Conservation (phyloP, 1,140 invertebrate genomes). For the Aplysia californica region DNA sequence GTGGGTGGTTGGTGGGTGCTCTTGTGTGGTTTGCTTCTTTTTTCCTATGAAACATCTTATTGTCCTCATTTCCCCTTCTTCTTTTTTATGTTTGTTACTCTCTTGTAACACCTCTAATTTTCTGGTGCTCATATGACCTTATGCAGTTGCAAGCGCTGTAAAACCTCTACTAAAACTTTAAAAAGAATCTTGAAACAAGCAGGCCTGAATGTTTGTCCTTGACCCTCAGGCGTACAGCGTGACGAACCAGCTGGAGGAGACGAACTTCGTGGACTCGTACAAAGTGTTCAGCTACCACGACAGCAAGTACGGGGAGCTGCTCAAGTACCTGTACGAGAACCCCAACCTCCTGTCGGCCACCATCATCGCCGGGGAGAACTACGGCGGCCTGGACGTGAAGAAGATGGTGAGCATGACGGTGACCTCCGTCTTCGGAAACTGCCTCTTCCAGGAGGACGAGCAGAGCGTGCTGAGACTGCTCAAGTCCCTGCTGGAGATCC, state of each 20-base stretch:
- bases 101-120: too few relatives aligned
- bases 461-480: conserved; percentile 82
- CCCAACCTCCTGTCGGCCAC: conserved; percentile 85
- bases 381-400: conserved; percentile 67
- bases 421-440: conserved; percentile 86
- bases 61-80: too few relatives aligned
- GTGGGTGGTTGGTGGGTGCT: too few relatives aligned
- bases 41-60: too few relatives aligned
- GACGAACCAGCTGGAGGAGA: conserved; percentile 81
- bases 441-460: conserved; percentile 84
- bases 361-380: conserved; percentile 81
- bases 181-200: too few relatives aligned
- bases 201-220: too few relatives aligned
- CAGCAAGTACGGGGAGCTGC: conserved; percentile 82
- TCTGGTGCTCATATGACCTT: too few relatives aligned
- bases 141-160: too few relatives aligned
- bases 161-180: too few relatives aligned
- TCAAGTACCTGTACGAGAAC: conserved; percentile 79
- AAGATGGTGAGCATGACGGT: conserved; percentile 73
- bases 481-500: conserved; percentile 84
- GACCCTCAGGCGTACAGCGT: conserved; percentile 65
- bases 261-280: conserved; percentile 88
- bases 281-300: conserved; percentile 79
- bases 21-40: too few relatives aligned
- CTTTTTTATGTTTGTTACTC: too few relatives aligned